These are phyloP conservation scores for Lamellibrachia columna DNA, from an alignment of 2,888 invertebrate species.

Conservation along the genomic window DNA sequence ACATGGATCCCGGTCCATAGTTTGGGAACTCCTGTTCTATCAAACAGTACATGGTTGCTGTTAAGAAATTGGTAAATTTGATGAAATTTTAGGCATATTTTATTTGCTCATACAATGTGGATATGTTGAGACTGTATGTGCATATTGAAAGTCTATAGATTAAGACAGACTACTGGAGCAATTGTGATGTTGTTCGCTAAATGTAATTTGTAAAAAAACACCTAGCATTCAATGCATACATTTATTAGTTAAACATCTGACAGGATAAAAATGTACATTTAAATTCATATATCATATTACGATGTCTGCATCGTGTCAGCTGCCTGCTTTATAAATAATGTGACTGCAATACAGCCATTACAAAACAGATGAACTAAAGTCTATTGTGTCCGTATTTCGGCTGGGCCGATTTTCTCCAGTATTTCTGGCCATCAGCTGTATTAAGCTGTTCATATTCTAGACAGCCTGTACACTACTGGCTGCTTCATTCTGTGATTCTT, in stretches of 20 bases:
- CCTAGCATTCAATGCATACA: not conserved
- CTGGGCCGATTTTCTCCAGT: not conserved
- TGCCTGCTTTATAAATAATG: not conserved
- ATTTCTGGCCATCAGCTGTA: not conserved
- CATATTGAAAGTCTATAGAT: too few relatives aligned
- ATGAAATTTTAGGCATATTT: not conserved
- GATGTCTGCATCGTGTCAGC: not conserved
- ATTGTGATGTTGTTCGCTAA: not conserved
- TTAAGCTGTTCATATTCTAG: not conserved
- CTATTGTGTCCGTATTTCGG: not conserved
- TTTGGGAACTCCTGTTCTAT: not conserved
- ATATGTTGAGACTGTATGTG: not conserved
- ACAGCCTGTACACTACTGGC: not conserved
- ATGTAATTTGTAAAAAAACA: not conserved
- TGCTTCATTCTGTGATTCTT: not conserved
- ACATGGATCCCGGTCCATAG: not conserved
- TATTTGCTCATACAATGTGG: not conserved
- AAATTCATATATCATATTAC: not conserved
- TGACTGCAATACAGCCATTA: not conserved
- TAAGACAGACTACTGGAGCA: not conserved
- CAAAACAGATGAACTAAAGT: not conserved
- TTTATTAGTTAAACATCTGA: not conserved
- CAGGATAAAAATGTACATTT: not conserved
- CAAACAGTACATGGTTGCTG: not conserved
- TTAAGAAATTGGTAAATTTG: not conserved